Evolutionary conservation across 2,113 vertebrate species (phyloP).

Genomic region (Ailuropoda melanoleuca): DNA sequence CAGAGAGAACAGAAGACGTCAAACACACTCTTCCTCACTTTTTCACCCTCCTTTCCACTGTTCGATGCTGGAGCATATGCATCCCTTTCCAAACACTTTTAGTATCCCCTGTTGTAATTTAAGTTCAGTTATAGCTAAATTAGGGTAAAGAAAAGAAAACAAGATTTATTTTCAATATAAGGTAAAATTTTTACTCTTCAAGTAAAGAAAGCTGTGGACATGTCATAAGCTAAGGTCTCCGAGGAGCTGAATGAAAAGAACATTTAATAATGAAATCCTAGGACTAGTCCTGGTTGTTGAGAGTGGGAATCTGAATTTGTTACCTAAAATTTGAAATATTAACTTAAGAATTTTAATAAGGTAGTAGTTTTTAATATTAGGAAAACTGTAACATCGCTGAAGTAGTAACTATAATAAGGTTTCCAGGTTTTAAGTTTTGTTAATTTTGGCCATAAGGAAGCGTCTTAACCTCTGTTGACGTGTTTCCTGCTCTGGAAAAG

Average conservation of each 20-base stretch:
- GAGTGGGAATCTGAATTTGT: background rate
- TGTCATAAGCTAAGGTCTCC: background rate
- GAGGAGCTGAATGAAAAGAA: background rate
- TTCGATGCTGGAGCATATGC: background rate
- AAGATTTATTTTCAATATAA: conserved; percentile 12
- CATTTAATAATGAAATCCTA: background rate
- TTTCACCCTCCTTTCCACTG: background rate
- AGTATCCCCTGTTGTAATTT: background rate
- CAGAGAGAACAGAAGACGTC: background rate
- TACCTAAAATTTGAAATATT: conserved; percentile 3
- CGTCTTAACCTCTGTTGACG: background rate
- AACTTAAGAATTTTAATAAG: background rate
- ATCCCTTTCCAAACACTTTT: background rate
- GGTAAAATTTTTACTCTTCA: background rate
- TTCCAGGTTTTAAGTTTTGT: background rate
- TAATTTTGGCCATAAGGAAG: background rate
- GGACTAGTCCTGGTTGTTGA: background rate
- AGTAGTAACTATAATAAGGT: background rate
- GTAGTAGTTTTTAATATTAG: background rate
- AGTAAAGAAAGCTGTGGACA: background rate
- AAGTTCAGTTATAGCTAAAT: background rate
- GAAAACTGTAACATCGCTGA: background rate
- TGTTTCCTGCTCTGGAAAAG: background rate
- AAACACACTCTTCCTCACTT: background rate
- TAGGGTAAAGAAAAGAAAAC: background rate